Percentiles rank a stretch among this genome's conserved stretches.
These are phyloP conservation scores for Aphelenchoides bicaudatus DNA, from an alignment of 2,888 invertebrate genomes.

Conservation along the genomic window DNA sequence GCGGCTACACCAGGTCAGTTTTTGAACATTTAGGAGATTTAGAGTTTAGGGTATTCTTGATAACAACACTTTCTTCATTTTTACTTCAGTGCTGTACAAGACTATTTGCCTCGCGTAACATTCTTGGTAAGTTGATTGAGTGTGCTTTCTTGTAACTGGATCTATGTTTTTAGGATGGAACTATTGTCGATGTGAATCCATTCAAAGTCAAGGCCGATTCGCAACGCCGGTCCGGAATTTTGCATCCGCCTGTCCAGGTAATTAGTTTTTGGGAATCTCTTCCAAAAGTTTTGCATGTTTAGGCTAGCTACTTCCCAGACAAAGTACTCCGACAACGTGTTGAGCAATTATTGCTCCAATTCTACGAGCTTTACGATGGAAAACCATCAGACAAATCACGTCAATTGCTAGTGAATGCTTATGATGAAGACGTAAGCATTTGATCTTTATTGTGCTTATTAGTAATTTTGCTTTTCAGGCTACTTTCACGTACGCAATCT, in stretches of 20 bases:
- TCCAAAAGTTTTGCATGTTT: constrained; percentile 12
- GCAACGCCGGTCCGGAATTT: constrained; percentile 15
- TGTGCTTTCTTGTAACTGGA: not conserved
- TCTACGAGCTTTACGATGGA: constrained; percentile 41
- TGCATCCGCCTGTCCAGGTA: constrained; percentile 16
- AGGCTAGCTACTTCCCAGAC: constrained; percentile 47
- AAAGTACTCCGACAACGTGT: constrained; percentile 36
- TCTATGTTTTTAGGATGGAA: constrained; percentile 35
- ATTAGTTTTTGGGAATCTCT: not conserved
- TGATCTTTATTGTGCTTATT: constrained; percentile 7
- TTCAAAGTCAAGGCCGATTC: constrained; percentile 23
- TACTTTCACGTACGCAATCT: constrained; percentile 45
- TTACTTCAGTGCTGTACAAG: constrained; percentile 48
- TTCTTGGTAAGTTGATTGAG: constrained; percentile 38
- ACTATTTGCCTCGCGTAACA: constrained; percentile 45
- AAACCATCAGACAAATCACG: constrained; percentile 37
- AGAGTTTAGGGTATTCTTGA: not conserved
- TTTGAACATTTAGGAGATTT: not conserved
- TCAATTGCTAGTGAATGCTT: constrained; percentile 46
- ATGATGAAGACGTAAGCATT: constrained; percentile 45
- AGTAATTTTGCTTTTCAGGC: constrained; percentile 38
- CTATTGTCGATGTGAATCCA: constrained; percentile 21
- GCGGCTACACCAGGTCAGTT: constrained; percentile 30
- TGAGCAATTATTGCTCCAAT: constrained; percentile 48
- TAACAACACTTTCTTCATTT: not conserved